These are phyloP conservation scores for Psittacula derbiana DNA, from an alignment of 2,797 vertebrate species.

Conservation along the genomic window DNA sequence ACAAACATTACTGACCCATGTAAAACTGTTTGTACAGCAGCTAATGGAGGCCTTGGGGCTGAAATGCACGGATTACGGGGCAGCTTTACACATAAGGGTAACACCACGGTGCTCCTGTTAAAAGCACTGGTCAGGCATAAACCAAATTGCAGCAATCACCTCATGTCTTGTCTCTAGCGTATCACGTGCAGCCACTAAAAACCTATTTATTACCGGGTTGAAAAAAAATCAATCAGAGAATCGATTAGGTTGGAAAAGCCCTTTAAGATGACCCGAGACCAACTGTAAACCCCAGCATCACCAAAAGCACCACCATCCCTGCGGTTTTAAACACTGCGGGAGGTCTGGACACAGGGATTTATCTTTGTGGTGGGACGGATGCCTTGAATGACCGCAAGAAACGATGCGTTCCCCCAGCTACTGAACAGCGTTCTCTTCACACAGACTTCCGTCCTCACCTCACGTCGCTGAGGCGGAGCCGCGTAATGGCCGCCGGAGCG, in stretches of 20 bases:
- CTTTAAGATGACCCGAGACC: not conserved
- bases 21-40: not conserved
- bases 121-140: not conserved
- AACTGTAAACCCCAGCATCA: not conserved
- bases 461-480: not conserved
- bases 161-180: accelerated
- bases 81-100: not conserved
- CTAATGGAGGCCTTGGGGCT: not conserved
- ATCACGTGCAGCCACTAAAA: not conserved
- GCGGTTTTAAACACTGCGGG: not conserved
- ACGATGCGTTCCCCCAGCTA: too few species aligned
- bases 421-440: accelerated
- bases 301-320: not conserved
- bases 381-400: too few species aligned
- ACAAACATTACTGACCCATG: too few species aligned
- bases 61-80: not conserved
- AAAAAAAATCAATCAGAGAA: not conserved
- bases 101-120: too few species aligned
- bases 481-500: not conserved
- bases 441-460: accelerated
- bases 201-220: not conserved
- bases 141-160: accelerated
- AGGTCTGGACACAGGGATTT: too few species aligned
- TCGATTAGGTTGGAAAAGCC: not conserved
- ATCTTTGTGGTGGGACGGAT: too few species aligned